Conservation (phyloP, 1,140 invertebrate species). For the Micrasema minimum region DNA sequence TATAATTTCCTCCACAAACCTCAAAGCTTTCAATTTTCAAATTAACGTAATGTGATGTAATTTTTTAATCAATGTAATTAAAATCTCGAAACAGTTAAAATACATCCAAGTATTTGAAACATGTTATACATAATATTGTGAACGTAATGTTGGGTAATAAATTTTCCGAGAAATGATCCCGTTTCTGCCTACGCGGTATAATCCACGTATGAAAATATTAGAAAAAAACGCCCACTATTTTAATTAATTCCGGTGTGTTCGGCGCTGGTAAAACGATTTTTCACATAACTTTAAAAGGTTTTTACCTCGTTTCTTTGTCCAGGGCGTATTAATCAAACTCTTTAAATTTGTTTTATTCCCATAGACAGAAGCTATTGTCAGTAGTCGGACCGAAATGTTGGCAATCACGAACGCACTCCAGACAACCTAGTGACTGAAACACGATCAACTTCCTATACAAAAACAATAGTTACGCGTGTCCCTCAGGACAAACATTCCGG, state of each 20-base stretch:
- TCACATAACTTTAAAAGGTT: slow-evolving; percentile 22
- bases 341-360: slow-evolving; percentile 48
- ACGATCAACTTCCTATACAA: not conserved
- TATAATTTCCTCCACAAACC: too few species aligned
- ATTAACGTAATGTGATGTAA: too few species aligned
- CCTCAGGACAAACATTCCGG: slow-evolving; percentile 4
- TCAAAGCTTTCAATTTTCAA: too few species aligned
- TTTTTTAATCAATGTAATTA: not conserved
- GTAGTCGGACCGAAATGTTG: not conserved
- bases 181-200: slow-evolving; percentile 3
- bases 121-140: slow-evolving; percentile 1
- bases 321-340: slow-evolving; percentile 45
- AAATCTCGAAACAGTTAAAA: not conserved
- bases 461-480: slow-evolving; percentile 13
- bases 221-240: slow-evolving; percentile 23
- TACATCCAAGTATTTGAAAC: not conserved
- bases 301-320: slow-evolving; percentile 43
- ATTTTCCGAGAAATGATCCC: not conserved
- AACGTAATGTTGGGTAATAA: not conserved
- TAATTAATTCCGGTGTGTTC: slow-evolving; percentile 23
- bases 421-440: too few species aligned
- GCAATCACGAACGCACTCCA: not conserved
- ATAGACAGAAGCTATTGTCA: slow-evolving; percentile 47
- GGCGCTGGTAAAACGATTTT: slow-evolving; percentile 14
- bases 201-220: slow-evolving; percentile 8